Percentiles rank a stretch among this genome's conserved stretches.
These are phyloP conservation scores for Pogonomyrmex californicus DNA, from an alignment of 1,140 invertebrate genomes.

Conservation along the genomic window DNA sequence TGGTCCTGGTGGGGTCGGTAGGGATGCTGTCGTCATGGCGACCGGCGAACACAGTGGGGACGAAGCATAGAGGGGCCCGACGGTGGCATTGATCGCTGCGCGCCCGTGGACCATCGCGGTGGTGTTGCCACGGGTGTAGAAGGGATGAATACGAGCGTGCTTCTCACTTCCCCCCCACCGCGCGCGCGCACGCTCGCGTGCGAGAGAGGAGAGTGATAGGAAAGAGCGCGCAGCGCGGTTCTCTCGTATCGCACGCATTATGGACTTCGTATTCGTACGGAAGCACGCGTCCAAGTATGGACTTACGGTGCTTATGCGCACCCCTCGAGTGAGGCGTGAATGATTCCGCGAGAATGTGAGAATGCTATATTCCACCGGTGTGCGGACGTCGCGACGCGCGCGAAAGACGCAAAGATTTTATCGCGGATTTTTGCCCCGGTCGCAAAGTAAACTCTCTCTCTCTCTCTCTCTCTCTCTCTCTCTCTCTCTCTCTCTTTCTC, in stretches of 20 bases:
- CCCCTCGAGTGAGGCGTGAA: slow-evolving; percentile 78
- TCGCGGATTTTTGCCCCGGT: neutral
- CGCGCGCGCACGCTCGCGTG: slow-evolving; percentile 54
- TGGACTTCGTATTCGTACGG: slow-evolving; percentile 78
- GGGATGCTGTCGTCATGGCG: slow-evolving; percentile 84
- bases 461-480: too few species aligned
- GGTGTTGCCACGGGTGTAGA: slow-evolving; percentile 79
- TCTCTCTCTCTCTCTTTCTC: neutral
- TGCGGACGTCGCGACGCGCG: slow-evolving; percentile 68
- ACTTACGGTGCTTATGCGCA: slow-evolving; percentile 81
- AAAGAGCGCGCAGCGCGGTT: slow-evolving; percentile 12
- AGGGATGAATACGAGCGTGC: slow-evolving; percentile 82
- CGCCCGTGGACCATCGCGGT: slow-evolving; percentile 80
- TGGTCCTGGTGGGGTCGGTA: slow-evolving; percentile 73
- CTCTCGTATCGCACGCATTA: slow-evolving; percentile 76
- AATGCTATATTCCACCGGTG: slow-evolving; percentile 70
- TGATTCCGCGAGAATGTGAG: slow-evolving; percentile 77
- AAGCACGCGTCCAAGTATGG: slow-evolving; percentile 81
- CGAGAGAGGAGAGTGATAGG: neutral
- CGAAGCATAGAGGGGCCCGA: slow-evolving; percentile 78
- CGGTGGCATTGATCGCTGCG: slow-evolving; percentile 86
- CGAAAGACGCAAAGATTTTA: slow-evolving; percentile 40
- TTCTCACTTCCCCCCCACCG: slow-evolving; percentile 57
- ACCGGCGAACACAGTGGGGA: slow-evolving; percentile 75
- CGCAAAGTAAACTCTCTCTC: neutral